phyloP scores from a whole-genome alignment of 1,140 invertebrate genomes.

The Liolophura sinensis region DNA sequence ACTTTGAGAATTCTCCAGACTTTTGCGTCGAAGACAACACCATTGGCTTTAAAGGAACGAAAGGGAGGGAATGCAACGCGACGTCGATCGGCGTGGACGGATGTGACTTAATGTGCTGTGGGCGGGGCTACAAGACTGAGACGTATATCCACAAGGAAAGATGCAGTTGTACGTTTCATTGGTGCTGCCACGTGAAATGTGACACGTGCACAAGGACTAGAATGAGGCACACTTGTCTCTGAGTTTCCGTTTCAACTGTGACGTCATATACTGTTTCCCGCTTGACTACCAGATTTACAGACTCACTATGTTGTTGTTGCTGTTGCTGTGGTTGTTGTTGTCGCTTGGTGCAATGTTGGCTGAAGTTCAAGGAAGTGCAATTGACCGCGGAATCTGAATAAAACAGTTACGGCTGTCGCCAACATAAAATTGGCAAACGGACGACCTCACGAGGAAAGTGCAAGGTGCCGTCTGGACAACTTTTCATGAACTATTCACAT shows the following conservation, averaged over 20 bases:
- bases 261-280: too few relatives aligned
- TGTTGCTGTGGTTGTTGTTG: too few relatives aligned
- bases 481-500: too few relatives aligned
- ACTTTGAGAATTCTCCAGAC: constrained; percentile 85
- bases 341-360: too few relatives aligned
- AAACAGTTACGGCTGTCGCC: too few relatives aligned
- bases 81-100: constrained; percentile 75
- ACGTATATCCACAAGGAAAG: constrained; percentile 73
- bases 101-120: constrained; percentile 86
- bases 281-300: too few relatives aligned
- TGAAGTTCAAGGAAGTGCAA: too few relatives aligned
- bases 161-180: constrained; percentile 86
- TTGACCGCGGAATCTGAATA: too few relatives aligned
- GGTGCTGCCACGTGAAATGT: constrained; percentile 89
- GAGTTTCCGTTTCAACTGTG: neutral
- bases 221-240: constrained; percentile 37
- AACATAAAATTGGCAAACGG: too few relatives aligned
- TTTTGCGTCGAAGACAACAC: constrained; percentile 79
- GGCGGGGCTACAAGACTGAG: constrained; percentile 81
- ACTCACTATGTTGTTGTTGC: too few relatives aligned
- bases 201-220: constrained; percentile 58
- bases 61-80: constrained; percentile 49
- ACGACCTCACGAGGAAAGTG: too few relatives aligned
- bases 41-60: constrained; percentile 84
- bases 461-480: too few relatives aligned